Evolutionary conservation across 2,888 invertebrate species (phyloP), one percentile per base, ranked within the genome.

Genomic region (Apodemia mormo): DNA sequence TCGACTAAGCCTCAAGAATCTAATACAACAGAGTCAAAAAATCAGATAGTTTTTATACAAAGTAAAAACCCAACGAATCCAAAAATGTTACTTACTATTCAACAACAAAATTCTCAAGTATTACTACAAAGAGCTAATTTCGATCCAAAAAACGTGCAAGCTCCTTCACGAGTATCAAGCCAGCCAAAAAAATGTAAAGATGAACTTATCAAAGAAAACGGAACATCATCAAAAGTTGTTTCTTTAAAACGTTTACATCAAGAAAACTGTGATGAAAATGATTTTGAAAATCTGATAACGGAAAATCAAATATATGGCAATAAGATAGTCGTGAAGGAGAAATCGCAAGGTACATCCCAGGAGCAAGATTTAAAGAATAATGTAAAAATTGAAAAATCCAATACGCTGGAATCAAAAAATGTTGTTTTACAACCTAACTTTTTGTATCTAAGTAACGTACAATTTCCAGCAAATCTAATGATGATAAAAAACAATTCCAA

Each of bases 291-390:
- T 82, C 85, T 94, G 76, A 94, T 94, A 65, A 93, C 94, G 40
- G 93, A 94, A 81, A 94, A 94, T 82, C 93, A 94, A 85, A 94
- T 94, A 73, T 94, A 93, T 78, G 93, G 93, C 75, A 93, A 94
- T 76, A 94, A 94, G 84, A 94, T 94, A 85, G 93, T 94, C 85
- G 92, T 94, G 85, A 94, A 94, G 89, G 93, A 94, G 88, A 94
- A 94, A 78, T 87, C 87, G 70, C 90, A 90, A 80, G 86, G 87
- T 43, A 89, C 85, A 12, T 81, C 80, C 69, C 91, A 92, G 78
- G 90, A 92, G 73, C 88, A 90, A 79, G 88, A 91, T 70, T 77
- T 89, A 64, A 89, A 87, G 74, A 83, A 81, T 64, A 88, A 84
- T 73, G 78, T 75, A 22, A 81, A 82, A 71, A 69, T 71, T 30